Percentiles rank a stretch among this genome's conserved stretches.
phyloP scores from a whole-genome alignment of 2,888 invertebrate species.

The Pristionchus exspectatus region DNA sequence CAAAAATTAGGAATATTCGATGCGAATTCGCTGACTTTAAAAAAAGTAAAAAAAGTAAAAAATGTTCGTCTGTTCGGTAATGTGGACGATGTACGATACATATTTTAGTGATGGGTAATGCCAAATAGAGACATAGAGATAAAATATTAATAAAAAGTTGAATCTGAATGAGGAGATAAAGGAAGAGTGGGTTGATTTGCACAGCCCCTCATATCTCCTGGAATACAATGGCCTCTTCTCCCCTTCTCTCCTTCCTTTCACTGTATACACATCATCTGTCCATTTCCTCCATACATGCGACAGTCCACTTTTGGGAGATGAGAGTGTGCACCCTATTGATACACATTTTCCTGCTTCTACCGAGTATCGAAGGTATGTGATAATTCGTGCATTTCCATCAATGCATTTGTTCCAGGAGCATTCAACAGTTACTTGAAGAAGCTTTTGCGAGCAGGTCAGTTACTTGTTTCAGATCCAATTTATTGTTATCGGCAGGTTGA shows the following conservation, averaged over 20 bases:
- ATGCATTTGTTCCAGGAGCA: background rate
- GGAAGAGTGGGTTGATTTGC: constrained; percentile 1
- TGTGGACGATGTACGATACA: background rate
- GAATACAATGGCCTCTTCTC: background rate
- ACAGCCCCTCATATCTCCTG: background rate
- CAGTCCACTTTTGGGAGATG: constrained; percentile 38
- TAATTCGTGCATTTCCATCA: background rate
- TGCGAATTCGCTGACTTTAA: too few species aligned
- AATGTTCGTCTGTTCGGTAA: background rate
- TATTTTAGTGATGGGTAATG: background rate
- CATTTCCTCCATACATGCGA: constrained; percentile 28
- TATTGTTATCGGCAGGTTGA: too few species aligned
- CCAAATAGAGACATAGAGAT: background rate
- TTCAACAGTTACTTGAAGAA: background rate
- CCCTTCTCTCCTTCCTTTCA: background rate
- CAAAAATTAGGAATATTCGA: too few species aligned
- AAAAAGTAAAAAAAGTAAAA: too few species aligned
- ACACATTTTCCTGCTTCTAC: background rate
- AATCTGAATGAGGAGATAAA: background rate
- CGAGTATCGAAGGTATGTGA: background rate
- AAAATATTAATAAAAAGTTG: background rate
- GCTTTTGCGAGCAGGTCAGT: background rate
- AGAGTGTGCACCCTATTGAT: background rate
- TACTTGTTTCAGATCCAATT: too few species aligned
- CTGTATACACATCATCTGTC: background rate